Percentiles rank a stretch among this genome's conserved stretches.
phyloP scores from a whole-genome alignment of 1,140 invertebrate species.

The Cyclina sinensis region DNA sequence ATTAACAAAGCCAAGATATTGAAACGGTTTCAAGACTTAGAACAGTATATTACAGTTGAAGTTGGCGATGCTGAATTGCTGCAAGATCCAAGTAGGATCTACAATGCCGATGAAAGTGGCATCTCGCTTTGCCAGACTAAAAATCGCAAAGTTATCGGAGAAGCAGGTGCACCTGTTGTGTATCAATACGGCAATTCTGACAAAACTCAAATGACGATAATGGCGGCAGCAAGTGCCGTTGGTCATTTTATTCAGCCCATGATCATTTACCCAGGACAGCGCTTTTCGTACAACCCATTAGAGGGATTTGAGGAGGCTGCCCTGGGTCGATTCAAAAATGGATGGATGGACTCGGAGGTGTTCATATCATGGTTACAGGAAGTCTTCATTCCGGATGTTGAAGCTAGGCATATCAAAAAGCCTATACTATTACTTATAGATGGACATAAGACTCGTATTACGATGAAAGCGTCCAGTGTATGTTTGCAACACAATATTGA shows the following conservation, averaged over 20 bases:
- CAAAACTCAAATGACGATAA: constrained; percentile 45
- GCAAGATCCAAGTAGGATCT: constrained; percentile 26
- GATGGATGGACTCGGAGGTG: constrained; percentile 31
- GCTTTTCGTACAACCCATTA: constrained; percentile 1
- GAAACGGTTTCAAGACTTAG: constrained; percentile 12
- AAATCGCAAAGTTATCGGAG: background rate
- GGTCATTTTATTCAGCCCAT: constrained; percentile 40
- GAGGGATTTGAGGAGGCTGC: constrained; percentile 43
- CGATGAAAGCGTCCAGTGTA: constrained; percentile 2
- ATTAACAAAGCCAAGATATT: constrained; percentile 23
- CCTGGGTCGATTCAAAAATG: constrained; percentile 3
- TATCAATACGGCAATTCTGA: constrained; percentile 33
- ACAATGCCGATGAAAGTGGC: constrained; percentile 13
- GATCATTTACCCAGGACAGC: constrained; percentile 40
- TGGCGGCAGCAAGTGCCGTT: constrained; percentile 26
- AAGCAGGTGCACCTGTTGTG: background rate
- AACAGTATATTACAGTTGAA: background rate
- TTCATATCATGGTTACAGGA: background rate
- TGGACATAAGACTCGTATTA: background rate
- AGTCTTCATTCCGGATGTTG: constrained; percentile 6
- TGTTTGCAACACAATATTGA: constrained; percentile 15
- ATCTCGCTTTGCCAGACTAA: constrained; percentile 12
- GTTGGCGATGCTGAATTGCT: background rate
- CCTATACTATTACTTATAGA: constrained; percentile 29
- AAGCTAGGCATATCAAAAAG: background rate